Conservation (phyloP, 2,888 invertebrate species). For the Spicauda simplicius region DNA sequence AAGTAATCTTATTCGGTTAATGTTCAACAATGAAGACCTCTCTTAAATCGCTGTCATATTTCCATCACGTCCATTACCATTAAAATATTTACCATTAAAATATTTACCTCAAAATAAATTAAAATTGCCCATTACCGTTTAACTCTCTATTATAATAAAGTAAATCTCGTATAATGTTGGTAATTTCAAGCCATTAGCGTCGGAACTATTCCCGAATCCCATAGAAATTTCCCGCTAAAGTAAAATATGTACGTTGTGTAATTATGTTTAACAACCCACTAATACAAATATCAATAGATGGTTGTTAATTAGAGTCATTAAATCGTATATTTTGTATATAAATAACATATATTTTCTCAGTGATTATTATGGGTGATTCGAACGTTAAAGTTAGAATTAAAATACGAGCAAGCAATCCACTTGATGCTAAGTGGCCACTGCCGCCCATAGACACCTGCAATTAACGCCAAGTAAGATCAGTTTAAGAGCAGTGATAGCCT, state of each 20-base stretch:
- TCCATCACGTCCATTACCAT: neutral
- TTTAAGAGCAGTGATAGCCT: too few species aligned
- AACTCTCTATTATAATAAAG: constrained; percentile 24
- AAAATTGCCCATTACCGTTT: constrained; percentile 23
- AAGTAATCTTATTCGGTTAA: too few species aligned
- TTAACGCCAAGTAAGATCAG: too few species aligned
- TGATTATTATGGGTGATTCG: too few species aligned
- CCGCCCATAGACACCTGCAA: too few species aligned
- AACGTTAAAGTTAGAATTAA: too few species aligned
- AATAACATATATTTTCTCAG: too few species aligned
- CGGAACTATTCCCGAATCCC: constrained; percentile 33
- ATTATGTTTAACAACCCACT: constrained; percentile 21
- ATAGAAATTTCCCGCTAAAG: constrained; percentile 15
- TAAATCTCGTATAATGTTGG: constrained; percentile 32
- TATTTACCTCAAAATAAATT: constrained; percentile 17
- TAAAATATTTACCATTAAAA: constrained; percentile 6
- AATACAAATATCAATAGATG: neutral
- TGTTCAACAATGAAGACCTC: too few species aligned
- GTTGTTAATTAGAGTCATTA: neutral
- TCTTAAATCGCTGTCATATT: too few species aligned
- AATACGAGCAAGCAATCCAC: too few species aligned
- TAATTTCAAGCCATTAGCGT: constrained; percentile 31
- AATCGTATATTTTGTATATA: too few species aligned
- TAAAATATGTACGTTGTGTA: constrained; percentile 18
- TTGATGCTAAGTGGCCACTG: too few species aligned